Evolutionary conservation across 1,140 invertebrate genomes (phyloP).

Genomic region (Bursaphelenchus mucronatus): DNA sequence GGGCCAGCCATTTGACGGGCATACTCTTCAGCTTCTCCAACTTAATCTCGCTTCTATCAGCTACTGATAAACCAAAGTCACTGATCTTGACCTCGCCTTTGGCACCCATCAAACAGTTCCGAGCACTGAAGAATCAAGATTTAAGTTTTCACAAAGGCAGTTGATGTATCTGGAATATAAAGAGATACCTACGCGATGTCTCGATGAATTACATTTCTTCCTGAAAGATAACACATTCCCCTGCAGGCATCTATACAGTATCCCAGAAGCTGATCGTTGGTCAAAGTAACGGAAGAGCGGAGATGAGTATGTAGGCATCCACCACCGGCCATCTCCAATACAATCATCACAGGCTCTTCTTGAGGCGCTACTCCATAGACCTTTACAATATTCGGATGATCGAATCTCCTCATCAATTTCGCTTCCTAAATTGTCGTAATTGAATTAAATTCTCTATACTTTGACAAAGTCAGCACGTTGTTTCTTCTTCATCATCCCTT

Average conservation of each 20-base stretch:
- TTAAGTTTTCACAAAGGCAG: not conserved
- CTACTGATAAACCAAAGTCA: conserved; percentile 45
- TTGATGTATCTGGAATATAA: not conserved
- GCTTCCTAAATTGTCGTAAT: conserved; percentile 67
- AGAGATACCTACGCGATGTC: conserved; percentile 74
- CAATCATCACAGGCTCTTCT: conserved; percentile 68
- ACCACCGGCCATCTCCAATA: conserved; percentile 25
- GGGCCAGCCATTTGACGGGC: conserved; percentile 32
- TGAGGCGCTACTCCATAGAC: conserved; percentile 96
- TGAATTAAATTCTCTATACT: not conserved
- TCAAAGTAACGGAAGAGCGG: conserved; percentile 63
- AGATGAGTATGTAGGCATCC: not conserved
- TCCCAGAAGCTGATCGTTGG: conserved; percentile 2
- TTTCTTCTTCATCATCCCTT: conserved; percentile 84
- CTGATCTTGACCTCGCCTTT: conserved; percentile 35
- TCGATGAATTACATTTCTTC: conserved; percentile 89
- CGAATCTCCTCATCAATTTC: conserved; percentile 88
- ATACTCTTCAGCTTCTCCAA: conserved; percentile 45
- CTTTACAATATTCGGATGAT: conserved; percentile 90
- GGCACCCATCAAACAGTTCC: conserved; percentile 36
- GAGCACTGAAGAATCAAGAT: conserved; percentile 75
- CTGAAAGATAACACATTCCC: conserved; percentile 90
- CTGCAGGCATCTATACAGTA: conserved; percentile 85
- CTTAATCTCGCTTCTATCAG: conserved; percentile 64
- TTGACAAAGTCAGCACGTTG: conserved; percentile 81